Evolutionary conservation across 2,888 invertebrate species (phyloP).

Genomic region (Zonitis immaculata): DNA sequence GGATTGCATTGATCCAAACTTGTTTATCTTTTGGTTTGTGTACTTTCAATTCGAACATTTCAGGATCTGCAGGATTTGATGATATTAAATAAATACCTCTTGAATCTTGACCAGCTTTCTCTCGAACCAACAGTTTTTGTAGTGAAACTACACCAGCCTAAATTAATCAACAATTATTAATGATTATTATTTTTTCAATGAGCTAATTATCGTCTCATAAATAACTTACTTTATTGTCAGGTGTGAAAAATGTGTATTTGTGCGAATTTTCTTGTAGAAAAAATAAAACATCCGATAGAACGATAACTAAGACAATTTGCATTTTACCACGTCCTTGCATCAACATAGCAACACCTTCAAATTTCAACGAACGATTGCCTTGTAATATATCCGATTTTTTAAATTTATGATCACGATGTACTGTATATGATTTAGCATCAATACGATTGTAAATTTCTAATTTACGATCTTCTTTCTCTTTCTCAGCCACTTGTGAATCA

Average conservation of each 20-base stretch:
- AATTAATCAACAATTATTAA: slow-evolving; percentile 25
- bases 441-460: slow-evolving; percentile 88
- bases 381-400: slow-evolving; percentile 88
- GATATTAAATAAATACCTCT: slow-evolving; percentile 89
- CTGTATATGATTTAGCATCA: slow-evolving; percentile 87
- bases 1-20: slow-evolving; percentile 83
- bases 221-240: slow-evolving; percentile 79
- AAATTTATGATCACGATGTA: slow-evolving; percentile 80
- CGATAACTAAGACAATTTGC: slow-evolving; percentile 82
- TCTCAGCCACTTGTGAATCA: slow-evolving; percentile 88
- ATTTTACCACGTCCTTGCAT: slow-evolving; percentile 91
- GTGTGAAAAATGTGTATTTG: slow-evolving; percentile 88
- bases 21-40: slow-evolving; percentile 87
- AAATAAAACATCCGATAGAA: slow-evolving; percentile 86
- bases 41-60: slow-evolving; percentile 92
- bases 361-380: slow-evolving; percentile 76
- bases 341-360: slow-evolving; percentile 83
- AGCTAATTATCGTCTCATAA: too few relatives aligned
- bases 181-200: too few relatives aligned
- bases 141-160: slow-evolving; percentile 90
- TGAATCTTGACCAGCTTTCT: slow-evolving; percentile 88
- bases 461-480: slow-evolving; percentile 83
- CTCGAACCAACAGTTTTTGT: slow-evolving; percentile 85
- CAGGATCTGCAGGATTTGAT: slow-evolving; percentile 85
- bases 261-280: slow-evolving; percentile 90